These are phyloP conservation scores for Acrocephalus scirpaceus DNA, from an alignment of 2,797 vertebrate genomes.

Conservation along the genomic window DNA sequence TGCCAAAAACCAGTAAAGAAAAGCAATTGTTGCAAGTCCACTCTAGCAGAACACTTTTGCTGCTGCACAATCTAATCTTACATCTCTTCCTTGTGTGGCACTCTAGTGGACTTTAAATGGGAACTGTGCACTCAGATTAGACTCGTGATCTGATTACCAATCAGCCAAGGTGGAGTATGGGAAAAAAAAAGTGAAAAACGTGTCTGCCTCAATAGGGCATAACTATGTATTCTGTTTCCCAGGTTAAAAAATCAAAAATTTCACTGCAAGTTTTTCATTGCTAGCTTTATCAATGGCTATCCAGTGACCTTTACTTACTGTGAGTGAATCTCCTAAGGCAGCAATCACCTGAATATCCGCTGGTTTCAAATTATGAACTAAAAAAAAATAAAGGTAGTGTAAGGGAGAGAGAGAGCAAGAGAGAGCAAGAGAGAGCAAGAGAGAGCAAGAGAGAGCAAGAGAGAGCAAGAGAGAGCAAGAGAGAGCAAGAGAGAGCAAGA, in stretches of 20 bases:
- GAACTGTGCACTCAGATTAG: background rate
- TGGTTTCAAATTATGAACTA: slow-evolving; percentile 90
- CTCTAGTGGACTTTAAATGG: background rate
- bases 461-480: no score
- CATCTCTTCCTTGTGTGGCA: background rate
- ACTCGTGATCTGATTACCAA: background rate
- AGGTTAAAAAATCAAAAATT: background rate
- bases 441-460: no score
- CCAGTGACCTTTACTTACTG: slow-evolving; percentile 78
- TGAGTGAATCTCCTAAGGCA: slow-evolving; percentile 92
- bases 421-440: no score
- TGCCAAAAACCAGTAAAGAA: background rate
- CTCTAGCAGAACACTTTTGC: background rate
- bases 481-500: no score
- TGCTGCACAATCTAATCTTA: background rate
- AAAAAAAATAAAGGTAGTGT: background rate
- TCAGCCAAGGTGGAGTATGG: background rate
- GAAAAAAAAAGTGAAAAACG: background rate
- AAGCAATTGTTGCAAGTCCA: background rate
- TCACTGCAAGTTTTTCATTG: background rate
- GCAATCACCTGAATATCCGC: slow-evolving; percentile 91
- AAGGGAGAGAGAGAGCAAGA: background rate
- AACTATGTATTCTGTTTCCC: background rate
- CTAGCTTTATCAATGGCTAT: background rate
- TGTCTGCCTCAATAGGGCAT: background rate